Evolutionary conservation across 2,113 vertebrate genomes (phyloP), one percentile per base, ranked within the genome.

Genomic region (Orycteropus afer): DNA sequence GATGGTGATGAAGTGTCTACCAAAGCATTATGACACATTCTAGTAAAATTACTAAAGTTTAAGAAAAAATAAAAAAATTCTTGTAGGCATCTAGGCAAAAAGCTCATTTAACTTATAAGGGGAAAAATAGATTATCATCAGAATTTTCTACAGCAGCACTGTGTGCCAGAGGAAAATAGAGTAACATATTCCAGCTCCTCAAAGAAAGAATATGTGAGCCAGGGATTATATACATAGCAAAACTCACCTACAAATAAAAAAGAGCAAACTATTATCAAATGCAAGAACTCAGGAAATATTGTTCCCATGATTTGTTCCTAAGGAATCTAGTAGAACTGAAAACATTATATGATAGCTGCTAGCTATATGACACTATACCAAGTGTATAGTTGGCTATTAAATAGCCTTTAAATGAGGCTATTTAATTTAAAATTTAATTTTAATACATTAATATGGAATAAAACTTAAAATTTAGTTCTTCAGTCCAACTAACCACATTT

Each of bases 91-190:
- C 17, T 59, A 47, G 18, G 23, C 40, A 69, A 89, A 85, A 37
- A 81, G 42, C 25, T 45, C 29, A 59, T 1, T 18, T 45, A 10
- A 86, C 13, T 74, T 92, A 57, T 29, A 91, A 84, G 34, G 47
- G 40, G 34, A 84, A 84, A 84, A 63, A 34, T 3, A 57, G n/a
- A 57, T 91, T n/a, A 57, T 74, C 34, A 88, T 20, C 57, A 45
- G 15, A n/a, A 40, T 87, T 86, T 87, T 83, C 85, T 74, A 65
- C 47, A 67, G 47, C 27, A 84, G 73, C 6, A 63, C 85, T 91
- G 94, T 92, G 65, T 14, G 27, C 40, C 83, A 67, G 49, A 83
- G 78, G 37, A 84, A 96, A 89, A 76, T 45, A 29, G 18, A 92
- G 18, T 34, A 80, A 67, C 37, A 65, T 37, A 59, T 34, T 84